Conservation (phyloP, 2,113 vertebrate genomes). For the Anas platyrhynchos region DNA sequence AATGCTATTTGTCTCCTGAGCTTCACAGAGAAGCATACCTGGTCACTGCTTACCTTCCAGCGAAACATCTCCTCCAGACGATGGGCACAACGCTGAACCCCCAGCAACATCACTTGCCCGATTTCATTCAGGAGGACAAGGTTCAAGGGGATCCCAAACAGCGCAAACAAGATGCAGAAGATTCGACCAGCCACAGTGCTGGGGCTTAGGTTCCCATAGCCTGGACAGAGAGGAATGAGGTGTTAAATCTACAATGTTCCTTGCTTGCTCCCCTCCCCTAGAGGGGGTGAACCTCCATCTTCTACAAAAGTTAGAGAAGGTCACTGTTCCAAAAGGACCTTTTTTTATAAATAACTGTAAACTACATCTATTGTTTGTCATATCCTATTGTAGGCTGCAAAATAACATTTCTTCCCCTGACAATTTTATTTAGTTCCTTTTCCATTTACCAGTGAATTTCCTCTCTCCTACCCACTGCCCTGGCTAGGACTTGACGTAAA, state of each 20-base stretch:
- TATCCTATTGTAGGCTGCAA: constrained; percentile 33
- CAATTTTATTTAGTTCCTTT: constrained; percentile 54
- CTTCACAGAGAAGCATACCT: neutral
- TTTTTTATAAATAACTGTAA: constrained; percentile 56
- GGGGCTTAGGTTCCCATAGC: constrained; percentile 90
- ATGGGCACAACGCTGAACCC: constrained; percentile 47
- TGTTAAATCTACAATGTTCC: neutral
- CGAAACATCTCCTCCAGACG: constrained; percentile 34
- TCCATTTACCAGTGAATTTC: constrained; percentile 46
- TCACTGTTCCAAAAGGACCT: constrained; percentile 11
- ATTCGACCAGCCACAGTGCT: constrained; percentile 79
- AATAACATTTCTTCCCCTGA: constrained; percentile 48
- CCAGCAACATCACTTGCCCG: constrained; percentile 85
- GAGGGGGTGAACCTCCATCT: neutral
- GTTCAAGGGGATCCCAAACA: constrained; percentile 92
- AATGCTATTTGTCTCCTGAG: neutral
- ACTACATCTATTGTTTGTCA: constrained; percentile 60
- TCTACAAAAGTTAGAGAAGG: constrained; percentile 17
- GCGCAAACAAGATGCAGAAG: constrained; percentile 90
- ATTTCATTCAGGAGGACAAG: constrained; percentile 88
- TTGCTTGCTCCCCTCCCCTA: neutral
- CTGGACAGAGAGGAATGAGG: constrained; percentile 59
- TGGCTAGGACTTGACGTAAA: constrained; percentile 35
- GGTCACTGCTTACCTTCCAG: constrained; percentile 64
- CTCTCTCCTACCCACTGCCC: constrained; percentile 17